A percentile compares a stretch with the other conserved stretches of the same genome.
These are phyloP conservation scores for Dorcus hopei DNA, from an alignment of 2,888 invertebrate genomes.

Conservation along the genomic window DNA sequence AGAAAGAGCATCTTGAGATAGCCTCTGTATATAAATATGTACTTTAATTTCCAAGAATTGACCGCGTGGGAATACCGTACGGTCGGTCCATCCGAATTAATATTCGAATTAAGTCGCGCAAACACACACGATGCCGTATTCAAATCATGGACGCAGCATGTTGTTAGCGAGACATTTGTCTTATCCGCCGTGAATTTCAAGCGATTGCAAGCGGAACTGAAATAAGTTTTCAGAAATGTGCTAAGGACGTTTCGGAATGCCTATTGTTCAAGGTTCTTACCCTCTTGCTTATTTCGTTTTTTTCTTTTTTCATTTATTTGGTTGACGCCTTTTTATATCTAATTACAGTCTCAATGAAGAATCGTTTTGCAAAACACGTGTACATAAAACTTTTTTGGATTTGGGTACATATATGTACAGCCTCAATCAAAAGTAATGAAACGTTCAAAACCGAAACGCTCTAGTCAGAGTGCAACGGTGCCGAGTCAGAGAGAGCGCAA, in stretches of 20 bases:
- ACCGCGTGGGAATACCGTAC: slow-evolving; percentile 29
- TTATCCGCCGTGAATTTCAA: slow-evolving; percentile 20
- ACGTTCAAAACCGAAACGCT: too few relatives aligned
- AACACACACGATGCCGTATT: slow-evolving; percentile 11
- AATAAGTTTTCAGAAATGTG: slow-evolving; percentile 28
- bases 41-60: slow-evolving; percentile 8
- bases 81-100: slow-evolving; percentile 24
- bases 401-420: too few relatives aligned
- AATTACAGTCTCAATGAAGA: neutral
- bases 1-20: too few relatives aligned
- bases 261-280: slow-evolving; percentile 29
- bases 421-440: too few relatives aligned
- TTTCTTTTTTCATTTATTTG: too few relatives aligned
- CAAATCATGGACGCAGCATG: slow-evolving; percentile 22
- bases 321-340: slow-evolving; percentile 1
- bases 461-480: too few relatives aligned
- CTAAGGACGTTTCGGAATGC: slow-evolving; percentile 25
- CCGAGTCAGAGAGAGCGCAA: too few relatives aligned
- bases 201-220: slow-evolving; percentile 30
- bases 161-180: slow-evolving; percentile 28
- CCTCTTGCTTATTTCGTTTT: too few relatives aligned
- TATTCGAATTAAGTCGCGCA: slow-evolving; percentile 24
- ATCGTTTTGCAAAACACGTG: too few relatives aligned
- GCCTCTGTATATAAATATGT: too few relatives aligned
- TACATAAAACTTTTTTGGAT: too few relatives aligned